phyloP scores from a whole-genome alignment of 2,113 vertebrate genomes.

The Labrus mixtus region DNA sequence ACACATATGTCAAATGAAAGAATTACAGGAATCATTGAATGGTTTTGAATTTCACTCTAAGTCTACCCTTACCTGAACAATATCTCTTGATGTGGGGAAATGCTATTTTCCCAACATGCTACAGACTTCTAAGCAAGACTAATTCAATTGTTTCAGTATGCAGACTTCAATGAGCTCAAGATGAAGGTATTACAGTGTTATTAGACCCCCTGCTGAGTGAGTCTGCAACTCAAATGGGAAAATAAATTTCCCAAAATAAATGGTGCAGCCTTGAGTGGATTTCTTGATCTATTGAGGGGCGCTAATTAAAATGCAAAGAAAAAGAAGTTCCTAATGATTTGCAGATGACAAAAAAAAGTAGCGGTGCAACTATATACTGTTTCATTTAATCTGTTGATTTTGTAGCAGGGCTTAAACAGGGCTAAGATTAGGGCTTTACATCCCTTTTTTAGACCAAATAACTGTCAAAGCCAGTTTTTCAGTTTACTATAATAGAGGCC shows the following conservation, averaged over 20 bases:
- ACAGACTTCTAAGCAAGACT: background rate
- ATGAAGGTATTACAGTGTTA: background rate
- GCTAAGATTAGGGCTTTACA: background rate
- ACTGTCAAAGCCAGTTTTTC: background rate
- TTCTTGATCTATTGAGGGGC: background rate
- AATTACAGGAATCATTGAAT: background rate
- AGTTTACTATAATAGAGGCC: background rate
- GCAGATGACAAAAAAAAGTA: background rate
- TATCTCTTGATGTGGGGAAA: background rate
- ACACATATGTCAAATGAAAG: background rate
- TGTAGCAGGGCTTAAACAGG: background rate
- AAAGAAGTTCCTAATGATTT: background rate
- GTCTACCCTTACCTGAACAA: background rate
- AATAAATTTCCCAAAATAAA: conserved; percentile 3
- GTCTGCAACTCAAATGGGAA: background rate
- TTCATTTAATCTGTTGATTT: background rate
- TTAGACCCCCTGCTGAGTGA: background rate
- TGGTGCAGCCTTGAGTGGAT: too few relatives aligned
- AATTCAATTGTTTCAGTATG: background rate
- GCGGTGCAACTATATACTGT: background rate
- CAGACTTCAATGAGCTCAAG: background rate
- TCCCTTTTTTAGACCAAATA: background rate
- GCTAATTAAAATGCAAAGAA: background rate
- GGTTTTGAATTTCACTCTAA: background rate
- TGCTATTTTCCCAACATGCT: background rate